Evolutionary conservation across 2,888 invertebrate genomes (phyloP).

Genomic region (Dorcus parallelipipedus): DNA sequence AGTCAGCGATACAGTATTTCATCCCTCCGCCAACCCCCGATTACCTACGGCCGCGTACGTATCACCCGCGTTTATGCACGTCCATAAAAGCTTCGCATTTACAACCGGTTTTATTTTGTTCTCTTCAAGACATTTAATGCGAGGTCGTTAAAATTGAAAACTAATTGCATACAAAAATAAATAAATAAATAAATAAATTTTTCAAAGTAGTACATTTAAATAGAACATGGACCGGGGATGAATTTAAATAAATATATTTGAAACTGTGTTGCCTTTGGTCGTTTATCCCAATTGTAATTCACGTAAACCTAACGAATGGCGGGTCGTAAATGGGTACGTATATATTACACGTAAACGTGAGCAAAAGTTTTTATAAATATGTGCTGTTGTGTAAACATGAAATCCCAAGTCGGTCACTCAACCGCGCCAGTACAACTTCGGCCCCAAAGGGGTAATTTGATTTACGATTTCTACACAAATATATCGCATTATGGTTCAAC

Average conservation of each 20-base stretch:
- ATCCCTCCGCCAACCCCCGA: neutral
- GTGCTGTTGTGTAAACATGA: neutral
- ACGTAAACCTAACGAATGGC: no score
- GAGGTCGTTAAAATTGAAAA: no score
- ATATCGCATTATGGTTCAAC: neutral
- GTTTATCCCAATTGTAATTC: no score
- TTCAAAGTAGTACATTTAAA: no score
- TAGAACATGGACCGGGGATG: no score
- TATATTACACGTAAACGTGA: no score
- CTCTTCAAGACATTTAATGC: neutral
- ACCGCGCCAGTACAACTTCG: neutral
- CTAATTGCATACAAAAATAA: no score
- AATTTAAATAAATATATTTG: no score
- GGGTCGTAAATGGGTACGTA: no score
- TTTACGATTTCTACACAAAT: neutral
- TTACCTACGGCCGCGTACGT: neutral
- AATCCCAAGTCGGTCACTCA: constrained; percentile 3
- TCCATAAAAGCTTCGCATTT: neutral
- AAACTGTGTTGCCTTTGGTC: no score
- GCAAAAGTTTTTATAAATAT: no score
- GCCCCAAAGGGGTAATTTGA: neutral
- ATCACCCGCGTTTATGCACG: constrained; percentile 1
- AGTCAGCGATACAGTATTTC: constrained; percentile 1
- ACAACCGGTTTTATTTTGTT: neutral
- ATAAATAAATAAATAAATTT: no score